These are phyloP conservation scores for Syrmaticus mikado DNA, from an alignment of 2,113 vertebrate species.

Conservation along the genomic window DNA sequence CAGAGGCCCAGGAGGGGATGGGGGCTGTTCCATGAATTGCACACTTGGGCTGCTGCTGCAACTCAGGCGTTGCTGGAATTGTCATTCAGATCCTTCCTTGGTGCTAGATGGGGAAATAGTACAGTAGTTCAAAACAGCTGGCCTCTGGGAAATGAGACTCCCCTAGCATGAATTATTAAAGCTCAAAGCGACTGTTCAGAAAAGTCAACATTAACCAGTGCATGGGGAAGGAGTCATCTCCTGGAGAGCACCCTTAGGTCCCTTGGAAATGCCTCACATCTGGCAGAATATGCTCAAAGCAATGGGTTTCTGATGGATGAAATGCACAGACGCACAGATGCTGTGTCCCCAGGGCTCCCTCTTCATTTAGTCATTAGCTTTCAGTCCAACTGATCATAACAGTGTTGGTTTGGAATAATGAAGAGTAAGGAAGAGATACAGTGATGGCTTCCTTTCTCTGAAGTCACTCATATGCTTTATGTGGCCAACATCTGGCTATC, in stretches of 20 bases:
- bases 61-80: slow-evolving; percentile 6
- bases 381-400: background rate
- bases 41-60: slow-evolving; percentile 3
- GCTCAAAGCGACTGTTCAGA: slow-evolving; percentile 45
- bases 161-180: slow-evolving; percentile 62
- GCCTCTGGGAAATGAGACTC: slow-evolving; percentile 10
- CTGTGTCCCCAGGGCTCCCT: slow-evolving; percentile 23
- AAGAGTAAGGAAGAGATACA: background rate
- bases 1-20: background rate
- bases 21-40: background rate
- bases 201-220: slow-evolving; percentile 31
- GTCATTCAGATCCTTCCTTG: slow-evolving; percentile 23
- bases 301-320: slow-evolving; percentile 28
- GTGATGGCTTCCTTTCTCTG: background rate
- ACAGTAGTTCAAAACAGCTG: slow-evolving; percentile 39
- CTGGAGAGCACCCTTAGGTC: slow-evolving; percentile 41
- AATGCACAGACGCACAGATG: background rate
- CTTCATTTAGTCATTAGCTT: background rate
- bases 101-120: slow-evolving; percentile 25
- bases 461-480: background rate
- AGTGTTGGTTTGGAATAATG: background rate
- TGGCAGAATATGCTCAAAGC: slow-evolving; percentile 35
- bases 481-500: background rate
- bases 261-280: slow-evolving; percentile 40
- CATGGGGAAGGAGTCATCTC: slow-evolving; percentile 6